Conservation (phyloP, 1,140 invertebrate genomes). For the Zaprionus lachaisei region DNA sequence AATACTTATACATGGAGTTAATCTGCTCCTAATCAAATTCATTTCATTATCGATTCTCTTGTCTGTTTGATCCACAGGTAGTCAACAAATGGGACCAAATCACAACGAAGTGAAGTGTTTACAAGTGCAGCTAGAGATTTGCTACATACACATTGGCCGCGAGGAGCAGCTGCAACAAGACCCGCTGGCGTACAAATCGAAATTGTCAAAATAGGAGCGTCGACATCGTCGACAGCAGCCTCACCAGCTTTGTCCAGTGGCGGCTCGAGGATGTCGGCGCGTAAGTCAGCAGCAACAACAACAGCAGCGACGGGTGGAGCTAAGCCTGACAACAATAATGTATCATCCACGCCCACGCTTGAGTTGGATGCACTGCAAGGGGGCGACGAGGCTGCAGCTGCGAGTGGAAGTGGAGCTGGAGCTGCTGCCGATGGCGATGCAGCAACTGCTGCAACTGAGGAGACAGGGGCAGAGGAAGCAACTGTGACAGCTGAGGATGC, state of each 20-base stretch:
- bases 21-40: background rate
- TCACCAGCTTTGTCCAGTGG: conserved; percentile 51
- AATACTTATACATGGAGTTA: no score
- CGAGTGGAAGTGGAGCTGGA: no score
- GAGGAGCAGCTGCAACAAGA: conserved; percentile 21
- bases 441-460: background rate
- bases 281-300: conserved; percentile 56
- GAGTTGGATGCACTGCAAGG: conserved; percentile 15
- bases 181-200: conserved; percentile 25
- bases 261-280: conserved; percentile 75
- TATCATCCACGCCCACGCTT: conserved; percentile 10
- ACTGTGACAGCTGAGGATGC: conserved; percentile 2
- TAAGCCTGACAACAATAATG: conserved; percentile 38
- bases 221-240: conserved; percentile 71
- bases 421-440: background rate
- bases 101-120: conserved; percentile 63
- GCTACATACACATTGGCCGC: conserved; percentile 6
- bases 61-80: conserved; percentile 24
- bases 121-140: conserved; percentile 54
- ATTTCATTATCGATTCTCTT: background rate
- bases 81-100: conserved; percentile 80
- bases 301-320: background rate
- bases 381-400: background rate
- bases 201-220: conserved; percentile 72
- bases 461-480: conserved; percentile 8